A percentile compares a stretch with the other conserved stretches of the same genome.
These are phyloP conservation scores for Albula goreensis DNA, from an alignment of 2,113 vertebrate species.

Conservation along the genomic window DNA sequence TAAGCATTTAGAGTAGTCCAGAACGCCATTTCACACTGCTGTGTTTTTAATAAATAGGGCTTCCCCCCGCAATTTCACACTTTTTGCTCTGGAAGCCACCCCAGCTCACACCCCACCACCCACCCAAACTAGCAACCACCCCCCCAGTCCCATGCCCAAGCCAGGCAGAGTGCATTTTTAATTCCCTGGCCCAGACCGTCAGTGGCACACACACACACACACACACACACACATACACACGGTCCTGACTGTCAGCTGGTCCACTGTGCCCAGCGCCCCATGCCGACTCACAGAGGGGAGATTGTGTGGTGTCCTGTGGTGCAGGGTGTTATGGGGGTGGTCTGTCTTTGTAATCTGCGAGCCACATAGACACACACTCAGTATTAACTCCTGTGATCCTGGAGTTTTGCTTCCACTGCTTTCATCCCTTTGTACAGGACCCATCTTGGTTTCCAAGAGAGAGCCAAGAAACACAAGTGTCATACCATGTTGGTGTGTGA, in stretches of 20 bases:
- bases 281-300: constrained; percentile 35
- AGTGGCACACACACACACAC: constrained; percentile 41
- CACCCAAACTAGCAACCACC: constrained; percentile 50
- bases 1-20: constrained; percentile 73
- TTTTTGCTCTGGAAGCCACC: constrained; percentile 66
- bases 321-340: neutral
- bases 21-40: constrained; percentile 80
- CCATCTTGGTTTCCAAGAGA: neutral
- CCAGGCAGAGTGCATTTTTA: constrained; percentile 72
- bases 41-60: constrained; percentile 78
- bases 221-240: neutral
- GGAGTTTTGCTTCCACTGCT: neutral
- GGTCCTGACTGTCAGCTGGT: constrained; percentile 63
- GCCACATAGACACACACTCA: neutral
- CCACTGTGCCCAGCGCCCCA: constrained; percentile 60
- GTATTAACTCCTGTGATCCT: neutral
- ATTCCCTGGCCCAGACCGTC: constrained; percentile 77
- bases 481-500: neutral
- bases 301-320: too few relatives aligned
- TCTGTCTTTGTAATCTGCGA: constrained; percentile 33
- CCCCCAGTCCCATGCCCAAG: constrained; percentile 52
- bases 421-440: neutral
- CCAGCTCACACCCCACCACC: constrained; percentile 39
- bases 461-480: neutral
- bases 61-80: constrained; percentile 77